phyloP scores from a whole-genome alignment of 1,140 invertebrate species.

The Diprion similis region DNA sequence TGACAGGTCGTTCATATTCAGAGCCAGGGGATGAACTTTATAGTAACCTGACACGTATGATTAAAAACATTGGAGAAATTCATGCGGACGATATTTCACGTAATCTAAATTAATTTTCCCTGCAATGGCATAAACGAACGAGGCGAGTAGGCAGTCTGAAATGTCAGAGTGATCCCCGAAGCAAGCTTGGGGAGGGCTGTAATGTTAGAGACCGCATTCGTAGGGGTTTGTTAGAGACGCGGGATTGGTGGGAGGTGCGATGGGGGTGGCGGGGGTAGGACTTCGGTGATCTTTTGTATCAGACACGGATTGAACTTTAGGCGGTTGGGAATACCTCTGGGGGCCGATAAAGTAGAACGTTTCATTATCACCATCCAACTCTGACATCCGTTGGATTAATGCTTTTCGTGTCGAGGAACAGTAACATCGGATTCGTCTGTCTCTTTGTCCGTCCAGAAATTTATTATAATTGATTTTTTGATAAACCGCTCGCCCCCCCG shows the following conservation, averaged over 20 bases:
- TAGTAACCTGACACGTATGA: constrained; percentile 5
- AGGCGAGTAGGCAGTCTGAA: not conserved
- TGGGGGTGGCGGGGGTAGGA: not conserved
- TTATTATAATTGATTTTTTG: constrained; percentile 51
- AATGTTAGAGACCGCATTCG: constrained; percentile 18
- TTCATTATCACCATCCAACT: constrained; percentile 39
- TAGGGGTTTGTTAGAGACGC: constrained; percentile 2
- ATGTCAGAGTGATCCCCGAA: constrained; percentile 10
- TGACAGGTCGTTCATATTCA: not conserved
- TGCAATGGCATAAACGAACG: constrained; percentile 1
- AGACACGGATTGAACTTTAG: constrained; percentile 46
- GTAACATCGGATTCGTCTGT: constrained; percentile 35
- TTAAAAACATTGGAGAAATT: constrained; percentile 1
- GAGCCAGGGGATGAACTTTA: not conserved
- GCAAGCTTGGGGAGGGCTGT: not conserved
- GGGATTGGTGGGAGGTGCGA: not conserved
- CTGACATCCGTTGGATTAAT: constrained; percentile 39
- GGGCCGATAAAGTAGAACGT: constrained; percentile 41
- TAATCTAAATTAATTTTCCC: constrained; percentile 5
- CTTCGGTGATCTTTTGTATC: constrained; percentile 42
- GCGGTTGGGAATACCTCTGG: constrained; percentile 28
- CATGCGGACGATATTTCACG: not conserved
- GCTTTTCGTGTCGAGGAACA: constrained; percentile 41
- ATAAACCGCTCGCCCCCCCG: constrained; percentile 38
- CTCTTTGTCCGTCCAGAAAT: constrained; percentile 31